These are phyloP conservation scores for Geococcyx californianus DNA, from an alignment of 2,113 vertebrate species.

Conservation along the genomic window DNA sequence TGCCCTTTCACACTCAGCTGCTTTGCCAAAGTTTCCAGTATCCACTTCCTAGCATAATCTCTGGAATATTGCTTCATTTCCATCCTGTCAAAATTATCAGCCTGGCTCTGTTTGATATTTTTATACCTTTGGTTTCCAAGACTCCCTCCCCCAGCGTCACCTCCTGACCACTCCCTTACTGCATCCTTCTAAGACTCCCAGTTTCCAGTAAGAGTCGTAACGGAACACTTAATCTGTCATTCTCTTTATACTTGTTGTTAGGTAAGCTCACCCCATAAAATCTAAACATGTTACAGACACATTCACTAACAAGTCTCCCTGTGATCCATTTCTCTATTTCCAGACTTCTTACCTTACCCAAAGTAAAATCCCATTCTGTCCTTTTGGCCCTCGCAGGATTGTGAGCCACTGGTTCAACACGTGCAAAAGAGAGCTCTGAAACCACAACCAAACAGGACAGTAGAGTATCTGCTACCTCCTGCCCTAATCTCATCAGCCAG, in stretches of 20 bases:
- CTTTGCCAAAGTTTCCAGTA: neutral
- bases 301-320: neutral
- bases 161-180: neutral
- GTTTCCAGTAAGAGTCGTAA: neutral
- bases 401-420: neutral
- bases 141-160: neutral
- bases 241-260: neutral
- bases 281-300: accelerated
- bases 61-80: conserved; percentile 3
- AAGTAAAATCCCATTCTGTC: neutral
- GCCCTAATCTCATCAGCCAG: neutral
- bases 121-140: neutral
- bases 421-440: neutral
- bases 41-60: neutral
- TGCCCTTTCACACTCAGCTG: neutral
- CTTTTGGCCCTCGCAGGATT: neutral
- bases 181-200: neutral
- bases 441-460: neutral
- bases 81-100: conserved; percentile 5
- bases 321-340: neutral
- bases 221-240: neutral
- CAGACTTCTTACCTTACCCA: neutral
- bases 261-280: neutral
- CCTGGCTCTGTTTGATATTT: neutral
- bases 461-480: neutral